phyloP scores from a whole-genome alignment of 2,797 vertebrate species.

The Neostethus bicornis region DNA sequence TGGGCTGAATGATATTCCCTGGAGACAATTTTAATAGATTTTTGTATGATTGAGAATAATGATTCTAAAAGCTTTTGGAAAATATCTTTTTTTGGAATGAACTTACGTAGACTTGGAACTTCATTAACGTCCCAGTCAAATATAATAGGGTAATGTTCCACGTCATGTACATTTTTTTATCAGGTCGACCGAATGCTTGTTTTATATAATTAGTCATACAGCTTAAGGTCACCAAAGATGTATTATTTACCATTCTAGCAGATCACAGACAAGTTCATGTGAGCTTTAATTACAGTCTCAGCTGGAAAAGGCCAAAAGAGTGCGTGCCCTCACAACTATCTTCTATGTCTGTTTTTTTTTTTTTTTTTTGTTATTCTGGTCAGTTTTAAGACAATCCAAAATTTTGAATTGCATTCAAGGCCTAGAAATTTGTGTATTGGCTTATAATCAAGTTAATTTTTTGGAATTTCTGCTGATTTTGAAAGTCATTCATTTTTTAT shows the following conservation, averaged over 20 bases:
- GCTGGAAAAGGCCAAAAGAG: constrained; percentile 13
- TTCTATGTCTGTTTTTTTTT: no score
- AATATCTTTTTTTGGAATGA: no score
- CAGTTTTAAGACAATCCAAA: no score
- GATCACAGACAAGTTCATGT: neutral
- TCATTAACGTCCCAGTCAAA: no score
- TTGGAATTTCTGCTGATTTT: neutral
- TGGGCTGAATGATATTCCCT: no score
- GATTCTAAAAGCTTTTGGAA: no score
- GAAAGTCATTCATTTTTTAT: neutral
- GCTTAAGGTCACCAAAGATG: constrained; percentile 15
- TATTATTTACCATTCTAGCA: constrained; percentile 29
- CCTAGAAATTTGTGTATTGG: no score
- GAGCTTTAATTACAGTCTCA: constrained; percentile 21
- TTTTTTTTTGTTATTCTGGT: no score
- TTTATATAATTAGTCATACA: constrained; percentile 13
- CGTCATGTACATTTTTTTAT: neutral
- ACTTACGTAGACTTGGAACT: no score
- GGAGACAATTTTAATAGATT: no score
- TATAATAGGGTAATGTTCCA: neutral
- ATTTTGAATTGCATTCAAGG: no score
- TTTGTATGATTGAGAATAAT: no score
- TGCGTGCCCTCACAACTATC: neutral
- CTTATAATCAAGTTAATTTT: neutral
- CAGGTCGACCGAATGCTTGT: neutral